These are phyloP conservation scores for Perodicticus potto DNA, from an alignment of 2,797 vertebrate species.

Conservation along the genomic window DNA sequence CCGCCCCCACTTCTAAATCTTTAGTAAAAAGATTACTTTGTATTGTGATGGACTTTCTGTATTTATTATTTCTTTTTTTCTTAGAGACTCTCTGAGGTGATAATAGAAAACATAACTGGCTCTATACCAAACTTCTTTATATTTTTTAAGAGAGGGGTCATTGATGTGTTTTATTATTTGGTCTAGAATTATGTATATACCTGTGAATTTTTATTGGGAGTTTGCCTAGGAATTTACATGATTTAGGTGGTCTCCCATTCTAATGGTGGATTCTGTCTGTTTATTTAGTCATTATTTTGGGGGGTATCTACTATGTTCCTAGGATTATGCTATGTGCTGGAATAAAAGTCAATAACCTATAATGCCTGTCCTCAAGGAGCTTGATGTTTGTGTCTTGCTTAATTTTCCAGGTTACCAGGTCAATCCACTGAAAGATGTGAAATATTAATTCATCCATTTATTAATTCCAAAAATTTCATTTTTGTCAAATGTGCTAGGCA, in stretches of 20 bases:
- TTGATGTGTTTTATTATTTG: conserved; percentile 9
- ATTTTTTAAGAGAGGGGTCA: neutral
- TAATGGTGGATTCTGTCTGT: neutral
- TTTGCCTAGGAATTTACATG: neutral
- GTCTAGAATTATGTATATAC: neutral
- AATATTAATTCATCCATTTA: neutral
- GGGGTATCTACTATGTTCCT: neutral
- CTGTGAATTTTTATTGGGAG: conserved; percentile 8
- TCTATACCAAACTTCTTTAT: conserved; percentile 1
- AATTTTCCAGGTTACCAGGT: neutral
- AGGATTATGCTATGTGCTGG: neutral
- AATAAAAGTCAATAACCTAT: neutral
- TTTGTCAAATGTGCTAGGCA: neutral
- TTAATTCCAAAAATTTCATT: neutral
- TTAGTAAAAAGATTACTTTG: conserved; percentile 15
- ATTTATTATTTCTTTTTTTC: neutral
- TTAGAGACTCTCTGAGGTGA: neutral
- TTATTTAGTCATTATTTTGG: neutral
- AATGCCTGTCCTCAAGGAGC: neutral
- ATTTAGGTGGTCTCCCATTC: neutral
- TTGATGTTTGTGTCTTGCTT: neutral
- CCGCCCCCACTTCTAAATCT: neutral
- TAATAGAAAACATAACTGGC: neutral
- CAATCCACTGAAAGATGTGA: neutral
- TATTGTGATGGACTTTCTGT: neutral